These are phyloP conservation scores for Drosophila prolongata DNA, from an alignment of 2,888 invertebrate genomes.

Conservation along the genomic window DNA sequence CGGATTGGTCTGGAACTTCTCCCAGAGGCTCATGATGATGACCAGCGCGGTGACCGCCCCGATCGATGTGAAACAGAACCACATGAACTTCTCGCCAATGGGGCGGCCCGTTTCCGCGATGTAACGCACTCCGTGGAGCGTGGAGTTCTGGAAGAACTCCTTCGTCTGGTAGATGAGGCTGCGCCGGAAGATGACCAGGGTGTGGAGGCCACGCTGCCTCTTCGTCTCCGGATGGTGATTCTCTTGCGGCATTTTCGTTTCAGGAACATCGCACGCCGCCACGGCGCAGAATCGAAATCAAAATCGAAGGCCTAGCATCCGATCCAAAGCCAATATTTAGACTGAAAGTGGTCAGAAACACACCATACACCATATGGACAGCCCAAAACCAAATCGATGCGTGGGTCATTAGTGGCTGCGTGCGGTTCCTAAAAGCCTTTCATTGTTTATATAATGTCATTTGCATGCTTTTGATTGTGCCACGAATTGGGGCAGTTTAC, in stretches of 20 bases:
- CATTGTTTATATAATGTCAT: slow-evolving; percentile 60
- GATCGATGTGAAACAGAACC: slow-evolving; percentile 90
- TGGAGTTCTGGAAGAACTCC: slow-evolving; percentile 91
- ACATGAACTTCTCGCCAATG: slow-evolving; percentile 92
- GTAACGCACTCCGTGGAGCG: slow-evolving; percentile 91
- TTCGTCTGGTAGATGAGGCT: slow-evolving; percentile 90
- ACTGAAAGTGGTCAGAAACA: slow-evolving; percentile 13
- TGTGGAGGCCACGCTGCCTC: slow-evolving; percentile 55
- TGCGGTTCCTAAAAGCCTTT: slow-evolving; percentile 62
- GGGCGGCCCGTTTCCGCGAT: slow-evolving; percentile 91
- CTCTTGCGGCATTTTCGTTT: slow-evolving; percentile 72
- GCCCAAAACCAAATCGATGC: slow-evolving; percentile 17
- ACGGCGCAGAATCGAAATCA: background rate
- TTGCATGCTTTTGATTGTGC: slow-evolving; percentile 46
- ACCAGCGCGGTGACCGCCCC: slow-evolving; percentile 90
- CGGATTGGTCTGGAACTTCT: slow-evolving; percentile 93
- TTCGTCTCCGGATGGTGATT: slow-evolving; percentile 45
- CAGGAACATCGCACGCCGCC: slow-evolving; percentile 50
- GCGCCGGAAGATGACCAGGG: slow-evolving; percentile 85
- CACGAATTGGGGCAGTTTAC: slow-evolving; percentile 21
- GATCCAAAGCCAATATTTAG: slow-evolving; percentile 19
- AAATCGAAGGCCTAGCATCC: slow-evolving; percentile 11
- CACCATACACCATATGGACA: too few species aligned
- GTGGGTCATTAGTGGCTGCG: slow-evolving; percentile 32
- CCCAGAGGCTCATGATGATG: slow-evolving; percentile 91